These are phyloP conservation scores for Scalopus aquaticus DNA, from an alignment of 2,113 vertebrate genomes.

Conservation along the genomic window DNA sequence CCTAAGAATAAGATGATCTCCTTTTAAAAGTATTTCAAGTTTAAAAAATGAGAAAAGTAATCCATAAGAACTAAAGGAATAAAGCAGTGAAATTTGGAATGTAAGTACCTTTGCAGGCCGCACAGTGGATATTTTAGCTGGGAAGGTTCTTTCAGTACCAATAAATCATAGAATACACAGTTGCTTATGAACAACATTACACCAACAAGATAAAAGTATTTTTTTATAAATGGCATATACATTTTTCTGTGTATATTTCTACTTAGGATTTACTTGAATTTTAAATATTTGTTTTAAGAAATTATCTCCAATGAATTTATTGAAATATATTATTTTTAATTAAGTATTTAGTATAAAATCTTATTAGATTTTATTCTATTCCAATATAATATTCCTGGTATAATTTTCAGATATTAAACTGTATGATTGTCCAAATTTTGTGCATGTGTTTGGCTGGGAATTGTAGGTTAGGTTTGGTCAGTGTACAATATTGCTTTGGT, in stretches of 20 bases:
- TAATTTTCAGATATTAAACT: background rate
- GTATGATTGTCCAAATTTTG: background rate
- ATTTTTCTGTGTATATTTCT: background rate
- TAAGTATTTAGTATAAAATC: background rate
- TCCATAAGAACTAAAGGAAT: background rate
- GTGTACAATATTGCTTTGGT: background rate
- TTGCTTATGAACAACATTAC: background rate
- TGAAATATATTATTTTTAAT: background rate
- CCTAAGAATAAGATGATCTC: background rate
- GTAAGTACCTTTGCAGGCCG: background rate
- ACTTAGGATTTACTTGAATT: background rate
- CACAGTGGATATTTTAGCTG: background rate
- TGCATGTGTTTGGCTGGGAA: accelerated
- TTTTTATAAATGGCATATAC: background rate
- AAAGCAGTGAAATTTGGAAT: background rate
- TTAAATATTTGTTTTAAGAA: background rate
- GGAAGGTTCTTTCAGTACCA: background rate
- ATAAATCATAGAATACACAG: background rate
- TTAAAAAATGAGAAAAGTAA: background rate
- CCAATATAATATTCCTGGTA: background rate
- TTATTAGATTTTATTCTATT: background rate
- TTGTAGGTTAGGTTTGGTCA: background rate
- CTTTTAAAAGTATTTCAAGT: background rate
- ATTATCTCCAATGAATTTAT: background rate
- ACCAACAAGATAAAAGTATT: background rate